Evolutionary conservation across 2,797 vertebrate genomes (phyloP).

Genomic region (Aythya fuligula): DNA sequence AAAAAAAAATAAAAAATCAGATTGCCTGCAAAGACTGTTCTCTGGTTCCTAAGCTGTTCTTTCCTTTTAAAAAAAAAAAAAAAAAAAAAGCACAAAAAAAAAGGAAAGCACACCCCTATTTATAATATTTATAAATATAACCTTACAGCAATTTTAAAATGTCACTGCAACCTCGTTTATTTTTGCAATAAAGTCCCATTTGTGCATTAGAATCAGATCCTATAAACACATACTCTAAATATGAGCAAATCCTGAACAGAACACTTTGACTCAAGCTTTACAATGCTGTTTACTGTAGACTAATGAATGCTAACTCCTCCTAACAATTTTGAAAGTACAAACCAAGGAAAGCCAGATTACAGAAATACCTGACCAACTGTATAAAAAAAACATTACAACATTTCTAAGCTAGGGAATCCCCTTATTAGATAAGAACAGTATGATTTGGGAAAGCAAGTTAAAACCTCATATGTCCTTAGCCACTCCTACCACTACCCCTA

Average conservation of each 20-base stretch:
- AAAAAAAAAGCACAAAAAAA: neutral
- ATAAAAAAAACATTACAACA: neutral
- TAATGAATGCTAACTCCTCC: constrained; percentile 29
- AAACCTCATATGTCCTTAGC: neutral
- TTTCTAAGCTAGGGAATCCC: neutral
- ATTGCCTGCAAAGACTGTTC: neutral
- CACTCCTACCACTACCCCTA: neutral
- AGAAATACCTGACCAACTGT: neutral
- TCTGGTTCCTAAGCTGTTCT: neutral
- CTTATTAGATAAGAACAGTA: neutral
- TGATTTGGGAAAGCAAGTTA: neutral
- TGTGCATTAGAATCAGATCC: constrained; percentile 8
- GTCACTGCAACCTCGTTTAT: neutral
- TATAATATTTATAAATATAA: neutral
- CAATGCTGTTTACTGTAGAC: neutral
- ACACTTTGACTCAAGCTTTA: neutral
- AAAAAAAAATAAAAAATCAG: neutral
- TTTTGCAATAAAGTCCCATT: constrained; percentile 40
- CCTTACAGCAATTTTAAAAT: neutral
- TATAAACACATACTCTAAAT: constrained; percentile 21
- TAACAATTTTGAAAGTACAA: constrained; percentile 6
- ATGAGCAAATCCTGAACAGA: neutral
- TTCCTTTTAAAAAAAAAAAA: neutral
- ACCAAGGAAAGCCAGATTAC: neutral
- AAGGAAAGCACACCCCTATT: neutral